phyloP scores from a whole-genome alignment of 2,888 invertebrate genomes.

The Diaperis boleti region DNA sequence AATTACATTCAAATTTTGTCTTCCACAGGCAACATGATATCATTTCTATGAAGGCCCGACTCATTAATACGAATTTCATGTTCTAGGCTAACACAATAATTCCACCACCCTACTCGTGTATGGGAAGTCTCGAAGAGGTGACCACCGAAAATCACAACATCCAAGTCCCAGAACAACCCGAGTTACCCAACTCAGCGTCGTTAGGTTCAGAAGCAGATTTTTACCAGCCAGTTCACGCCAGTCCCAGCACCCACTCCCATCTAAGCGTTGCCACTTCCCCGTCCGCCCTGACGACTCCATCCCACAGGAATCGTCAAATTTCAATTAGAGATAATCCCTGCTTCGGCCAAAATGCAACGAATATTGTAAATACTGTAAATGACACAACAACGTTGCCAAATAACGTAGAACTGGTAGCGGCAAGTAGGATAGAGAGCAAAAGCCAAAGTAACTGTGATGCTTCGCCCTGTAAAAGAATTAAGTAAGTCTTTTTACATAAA shows the following conservation, averaged over 20 bases:
- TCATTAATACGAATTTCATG: too few relatives aligned
- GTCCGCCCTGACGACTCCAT: slow-evolving; percentile 40
- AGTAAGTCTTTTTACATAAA: slow-evolving; percentile 13
- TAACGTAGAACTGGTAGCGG: slow-evolving; percentile 47
- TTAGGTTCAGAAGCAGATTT: slow-evolving; percentile 52
- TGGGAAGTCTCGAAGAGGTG: slow-evolving; percentile 78
- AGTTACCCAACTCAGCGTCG: slow-evolving; percentile 57
- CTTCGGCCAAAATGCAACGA: slow-evolving; percentile 54
- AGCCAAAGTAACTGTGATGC: slow-evolving; percentile 56
- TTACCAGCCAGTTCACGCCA: slow-evolving; percentile 56
- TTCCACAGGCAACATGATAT: too few relatives aligned
- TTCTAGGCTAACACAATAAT: slow-evolving; percentile 82
- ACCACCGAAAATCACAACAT: slow-evolving; percentile 60
- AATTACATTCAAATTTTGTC: too few relatives aligned
- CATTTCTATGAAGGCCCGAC: too few relatives aligned
- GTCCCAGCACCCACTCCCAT: slow-evolving; percentile 59
- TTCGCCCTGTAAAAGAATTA: slow-evolving; percentile 49
- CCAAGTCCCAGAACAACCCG: slow-evolving; percentile 47
- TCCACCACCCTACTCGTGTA: slow-evolving; percentile 87
- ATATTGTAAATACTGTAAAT: slow-evolving; percentile 44
- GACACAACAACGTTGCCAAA: slow-evolving; percentile 50
- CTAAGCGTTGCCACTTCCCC: slow-evolving; percentile 43
- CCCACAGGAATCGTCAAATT: slow-evolving; percentile 48
- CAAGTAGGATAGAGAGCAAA: slow-evolving; percentile 50
- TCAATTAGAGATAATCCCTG: slow-evolving; percentile 59